Evolutionary conservation across 2,888 invertebrate genomes (phyloP), one percentile per base, ranked within the genome.

Genomic region (Listrodromus nycthemerus): DNA sequence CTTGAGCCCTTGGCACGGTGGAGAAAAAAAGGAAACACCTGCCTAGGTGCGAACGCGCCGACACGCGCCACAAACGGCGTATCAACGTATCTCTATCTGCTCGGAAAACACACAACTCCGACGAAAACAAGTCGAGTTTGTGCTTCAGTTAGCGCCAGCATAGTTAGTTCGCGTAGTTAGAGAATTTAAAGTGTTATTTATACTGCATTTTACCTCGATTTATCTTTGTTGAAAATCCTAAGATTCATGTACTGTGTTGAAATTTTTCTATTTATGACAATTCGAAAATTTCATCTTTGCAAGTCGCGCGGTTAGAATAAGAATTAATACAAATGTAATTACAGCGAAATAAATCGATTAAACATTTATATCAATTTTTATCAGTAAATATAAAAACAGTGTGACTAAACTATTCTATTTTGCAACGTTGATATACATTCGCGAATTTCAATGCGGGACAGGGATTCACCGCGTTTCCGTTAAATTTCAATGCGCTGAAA

Each of bases 1-100:
- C 81, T 89, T 89, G 85, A 89, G 87, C 84, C 71, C 37, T 33
- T 30, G 63, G 21, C 45, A 63, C 61, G 19, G 48, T 33, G n/a
- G 37, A 45, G 66, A 66, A 19, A 52, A 58, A 67, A 41, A 19
- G 3, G 41, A 80, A 50, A 84, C 90, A 89, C 89, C 89, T 90
- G 90, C 88, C 87, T 65, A 84, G 88, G 89, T 90, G 89, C 86
- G 86, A 89, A 90, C 86, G 87, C 65, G 71, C 71, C 80, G 71
- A 83, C 79, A 76, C 77, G 74, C 65, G 74, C 69, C 78, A 58
- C 67, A 73, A 41, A 80, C 87, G 77, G 80, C 85, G 83, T 89
- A 90, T 88, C 89, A 87, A 89, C 86, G 85, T 90, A 87, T 89
- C 87, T 87, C 71, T 80, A 66, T 74, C 4, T 10, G 16, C 58